These are phyloP conservation scores for Thaleichthys pacificus DNA, from an alignment of 2,797 vertebrate species.

Conservation along the genomic window DNA sequence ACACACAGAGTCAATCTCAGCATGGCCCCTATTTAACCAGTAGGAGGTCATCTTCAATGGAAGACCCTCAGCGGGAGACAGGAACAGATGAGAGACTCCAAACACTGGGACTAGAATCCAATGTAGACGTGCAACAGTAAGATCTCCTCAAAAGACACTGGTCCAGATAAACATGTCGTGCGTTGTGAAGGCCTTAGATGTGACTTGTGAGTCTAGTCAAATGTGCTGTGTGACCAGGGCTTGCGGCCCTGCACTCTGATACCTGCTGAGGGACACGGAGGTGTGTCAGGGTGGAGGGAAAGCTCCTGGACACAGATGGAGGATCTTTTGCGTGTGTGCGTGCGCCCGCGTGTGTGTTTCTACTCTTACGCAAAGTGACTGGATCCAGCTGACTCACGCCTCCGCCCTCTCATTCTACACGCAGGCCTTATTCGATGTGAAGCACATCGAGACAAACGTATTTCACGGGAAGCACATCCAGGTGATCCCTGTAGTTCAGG, in stretches of 20 bases:
- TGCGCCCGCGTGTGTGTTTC: conserved; percentile 1
- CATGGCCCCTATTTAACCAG: conserved; percentile 50
- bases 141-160: neutral
- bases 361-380: neutral
- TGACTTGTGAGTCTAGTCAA: neutral
- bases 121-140: neutral
- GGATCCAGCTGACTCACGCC: neutral
- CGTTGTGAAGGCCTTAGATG: neutral
- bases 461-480: no score
- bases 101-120: conserved; percentile 8
- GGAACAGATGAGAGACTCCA: conserved; percentile 26
- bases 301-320: conserved; percentile 9
- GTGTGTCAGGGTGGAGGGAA: conserved; percentile 15
- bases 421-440: no score
- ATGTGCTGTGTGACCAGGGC: no score
- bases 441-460: no score
- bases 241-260: conserved; percentile 5
- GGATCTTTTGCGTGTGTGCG: neutral
- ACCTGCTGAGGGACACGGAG: conserved; percentile 14
- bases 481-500: no score
- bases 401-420: neutral
- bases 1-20: neutral
- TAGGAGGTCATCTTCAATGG: conserved; percentile 36
- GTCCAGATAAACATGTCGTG: neutral
- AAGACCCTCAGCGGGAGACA: conserved; percentile 57